Evolutionary conservation across 2,113 vertebrate species (phyloP), one percentile per base, ranked within the genome.

Genomic region (Varanus salvator): DNA sequence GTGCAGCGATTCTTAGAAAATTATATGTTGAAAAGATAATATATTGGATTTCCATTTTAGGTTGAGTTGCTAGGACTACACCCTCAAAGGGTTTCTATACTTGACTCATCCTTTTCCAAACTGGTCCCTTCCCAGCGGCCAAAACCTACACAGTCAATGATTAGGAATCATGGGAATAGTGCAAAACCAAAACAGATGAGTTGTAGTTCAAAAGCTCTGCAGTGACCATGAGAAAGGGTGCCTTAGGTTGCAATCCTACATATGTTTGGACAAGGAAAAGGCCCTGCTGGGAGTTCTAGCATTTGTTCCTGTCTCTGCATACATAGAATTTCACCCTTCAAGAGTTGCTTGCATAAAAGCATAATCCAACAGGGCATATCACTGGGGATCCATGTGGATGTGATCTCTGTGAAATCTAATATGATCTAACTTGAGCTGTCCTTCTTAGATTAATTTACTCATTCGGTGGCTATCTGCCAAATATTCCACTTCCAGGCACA

Each of bases 21-120:
- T 50, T 84, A 89, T 80, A 78, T 71, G 25, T 34, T 87, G 93
- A 29, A 82, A 86, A 86, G 1, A 0, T 68, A 69, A 60, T 29
- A 8, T 1, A 9, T 60, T 25, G 19, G 11, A 72, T 27, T 12
- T 4, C 50, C 34, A 57, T 21, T n/a, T 86, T 74, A 72, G 31
- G 23, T 19, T 19, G 48, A 88, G 4, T 88, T 71, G 66, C 14
- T 71, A 71, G 48, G 48, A 38, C 27, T 68, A 66, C 3, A 44
- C 2, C 23, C 25, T 38, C 66, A 11, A 8, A 12, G 23, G 7
- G 60, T 17, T 76, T 19, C 50, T 64, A 21, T 44, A 34, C 52
- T 38, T 83, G 48, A 44, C 3, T 21, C 60, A 64, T 15, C 60
- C 19, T 64, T 64, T 4, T 0, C 60, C 60, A 64, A 19, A 2